Evolutionary conservation across 1,140 invertebrate genomes (phyloP), one percentile per base, ranked within the genome.

Genomic region (Solenopsis invicta): DNA sequence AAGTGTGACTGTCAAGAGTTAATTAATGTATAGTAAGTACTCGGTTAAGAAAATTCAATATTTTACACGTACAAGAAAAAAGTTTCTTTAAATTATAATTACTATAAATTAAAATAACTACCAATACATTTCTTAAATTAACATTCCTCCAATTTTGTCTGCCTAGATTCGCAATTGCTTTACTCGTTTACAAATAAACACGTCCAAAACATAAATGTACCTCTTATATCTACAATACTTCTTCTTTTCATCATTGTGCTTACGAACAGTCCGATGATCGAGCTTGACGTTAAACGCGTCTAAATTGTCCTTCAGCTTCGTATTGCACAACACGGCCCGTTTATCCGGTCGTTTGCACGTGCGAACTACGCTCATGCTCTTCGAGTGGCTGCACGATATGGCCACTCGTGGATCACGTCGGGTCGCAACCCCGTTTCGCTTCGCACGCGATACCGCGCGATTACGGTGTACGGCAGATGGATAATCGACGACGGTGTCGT

Each of bases 391-490:
- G 34, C 48, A 71, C 80, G 80, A 61, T 50, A n/a, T 59, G 67
- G 52, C 78, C 21, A 56, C 66, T 81, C 34, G 48, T 45, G 52
- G 80, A 84, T 84, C 80, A 74, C 80, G 80, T 84, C 24, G 80
- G 80, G 80, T 84, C 80, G 80, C 80, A 84, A 84, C 80, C 80
- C 80, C 69, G 54, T 84, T 84, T 84, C 72, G 80, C 61, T 84
- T 84, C 80, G 69, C 80, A 84, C 80, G 80, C 80, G 80, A 84
- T 84, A 74, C 80, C 54, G 69, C 54, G 80, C 54, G 80, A 84
- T 84, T 84, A 61, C 54, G 77, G 59, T 34, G 21, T 16, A 71
- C 77, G 54, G 69, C 67, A 84, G 80, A 84, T 84, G 54, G 80
- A 84, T 84, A 84, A 84, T 84, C 45, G 80, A 75, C 80, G 41